Evolutionary conservation across 2,113 vertebrate species (phyloP).

Genomic region (Dolichallabes microphthalmus): DNA sequence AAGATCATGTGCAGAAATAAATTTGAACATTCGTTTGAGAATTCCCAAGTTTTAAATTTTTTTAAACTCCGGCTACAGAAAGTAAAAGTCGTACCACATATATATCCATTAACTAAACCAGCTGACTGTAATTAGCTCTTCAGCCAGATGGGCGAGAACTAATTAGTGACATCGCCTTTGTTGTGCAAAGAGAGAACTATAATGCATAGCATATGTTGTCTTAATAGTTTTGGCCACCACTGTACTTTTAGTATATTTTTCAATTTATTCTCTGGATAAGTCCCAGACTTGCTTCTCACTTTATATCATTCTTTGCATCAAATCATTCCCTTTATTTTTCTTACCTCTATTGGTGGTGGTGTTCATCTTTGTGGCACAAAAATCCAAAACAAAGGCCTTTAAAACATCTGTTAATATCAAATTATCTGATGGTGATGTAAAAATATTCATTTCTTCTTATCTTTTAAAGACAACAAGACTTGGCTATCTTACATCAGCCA

Average conservation of each 20-base stretch:
- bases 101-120: too few species aligned
- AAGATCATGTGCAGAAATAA: too few species aligned
- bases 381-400: background rate
- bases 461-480: background rate
- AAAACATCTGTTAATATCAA: background rate
- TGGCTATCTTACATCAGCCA: background rate
- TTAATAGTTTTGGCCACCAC: too few species aligned
- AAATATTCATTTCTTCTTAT: background rate
- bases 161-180: too few species aligned
- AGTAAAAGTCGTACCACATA: too few species aligned
- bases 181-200: too few species aligned
- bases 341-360: background rate
- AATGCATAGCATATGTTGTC: too few species aligned
- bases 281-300: background rate
- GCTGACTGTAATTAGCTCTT: too few species aligned
- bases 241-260: background rate
- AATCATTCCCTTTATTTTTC: background rate
- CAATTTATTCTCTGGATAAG: background rate
- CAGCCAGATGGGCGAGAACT: too few species aligned
- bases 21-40: too few species aligned
- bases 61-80: too few species aligned
- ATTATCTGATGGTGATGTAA: background rate
- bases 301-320: background rate
- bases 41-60: too few species aligned
- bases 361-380: background rate